Conservation (phyloP, 2,113 vertebrate genomes). For the Aix galericulata region DNA sequence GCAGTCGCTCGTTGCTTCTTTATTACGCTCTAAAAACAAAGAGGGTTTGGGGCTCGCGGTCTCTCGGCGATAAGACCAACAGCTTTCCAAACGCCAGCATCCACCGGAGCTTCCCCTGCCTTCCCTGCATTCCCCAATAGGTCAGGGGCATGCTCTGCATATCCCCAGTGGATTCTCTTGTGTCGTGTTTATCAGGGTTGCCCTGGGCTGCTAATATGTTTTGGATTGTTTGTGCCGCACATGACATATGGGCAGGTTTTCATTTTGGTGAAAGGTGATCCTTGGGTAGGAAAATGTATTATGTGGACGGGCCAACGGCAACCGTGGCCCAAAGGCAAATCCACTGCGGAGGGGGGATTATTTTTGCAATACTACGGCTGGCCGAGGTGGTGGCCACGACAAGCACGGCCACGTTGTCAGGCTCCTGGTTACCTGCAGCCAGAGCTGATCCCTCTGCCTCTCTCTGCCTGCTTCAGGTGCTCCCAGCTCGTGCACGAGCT, state of each 20-base stretch:
- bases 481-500: not conserved
- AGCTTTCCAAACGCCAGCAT: not conserved
- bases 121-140: slow-evolving; percentile 64
- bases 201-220: slow-evolving; percentile 71
- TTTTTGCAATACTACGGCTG: slow-evolving; percentile 19
- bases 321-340: not conserved
- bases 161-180: slow-evolving; percentile 63
- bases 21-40: not conserved
- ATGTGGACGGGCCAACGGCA: not conserved
- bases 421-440: slow-evolving; percentile 5
- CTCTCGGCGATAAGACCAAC: not conserved
- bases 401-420: not conserved
- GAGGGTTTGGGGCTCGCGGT: not conserved
- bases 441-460: slow-evolving; percentile 21
- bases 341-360: not conserved
- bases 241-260: slow-evolving; percentile 63
- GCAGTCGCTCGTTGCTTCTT: not conserved
- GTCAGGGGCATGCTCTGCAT: slow-evolving; percentile 65
- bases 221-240: slow-evolving; percentile 63
- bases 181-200: slow-evolving; percentile 73
- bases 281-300: slow-evolving; percentile 24
- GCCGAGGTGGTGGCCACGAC: not conserved
- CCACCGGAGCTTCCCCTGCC: slow-evolving; percentile 44
- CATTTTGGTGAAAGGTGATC: slow-evolving; percentile 64
- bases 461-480: slow-evolving; percentile 26